Percentiles rank a stretch among this genome's conserved stretches.
Evolutionary conservation across 2,888 invertebrate genomes (phyloP).

Genomic region (Argynnis bischoffii): DNA sequence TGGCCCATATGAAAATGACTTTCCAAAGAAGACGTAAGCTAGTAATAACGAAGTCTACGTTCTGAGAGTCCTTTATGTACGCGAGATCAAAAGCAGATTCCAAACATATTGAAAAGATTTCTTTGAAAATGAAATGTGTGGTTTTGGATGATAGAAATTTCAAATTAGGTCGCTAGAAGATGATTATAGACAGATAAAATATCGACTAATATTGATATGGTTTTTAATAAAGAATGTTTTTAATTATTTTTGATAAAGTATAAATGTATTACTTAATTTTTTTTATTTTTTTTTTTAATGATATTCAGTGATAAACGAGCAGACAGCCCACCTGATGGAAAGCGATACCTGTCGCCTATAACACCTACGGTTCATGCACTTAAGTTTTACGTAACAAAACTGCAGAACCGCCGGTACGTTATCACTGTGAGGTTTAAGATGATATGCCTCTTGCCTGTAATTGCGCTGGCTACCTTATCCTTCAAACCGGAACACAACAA

Average conservation of each 20-base stretch:
- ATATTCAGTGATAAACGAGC: no score
- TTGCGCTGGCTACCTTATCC: no score
- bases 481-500: no score
- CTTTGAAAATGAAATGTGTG: conserved; percentile 26
- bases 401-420: no score
- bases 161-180: conserved; percentile 9
- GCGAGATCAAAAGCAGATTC: conserved; percentile 28
- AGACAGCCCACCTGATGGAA: no score
- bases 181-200: conserved; percentile 1
- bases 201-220: neutral
- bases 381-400: no score
- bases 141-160: conserved; percentile 19
- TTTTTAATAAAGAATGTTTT: neutral
- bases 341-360: no score
- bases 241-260: neutral
- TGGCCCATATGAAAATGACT: conserved; percentile 24
- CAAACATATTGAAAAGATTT: conserved; percentile 28
- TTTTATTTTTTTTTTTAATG: no score
- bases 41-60: conserved; percentile 29
- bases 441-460: no score
- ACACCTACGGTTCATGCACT: no score
- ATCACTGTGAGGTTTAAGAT: no score
- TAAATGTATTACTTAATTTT: neutral
- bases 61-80: conserved; percentile 22
- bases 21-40: conserved; percentile 22